phyloP scores from a whole-genome alignment of 2,113 vertebrate genomes.

The Lophotis ruficrista region DNA sequence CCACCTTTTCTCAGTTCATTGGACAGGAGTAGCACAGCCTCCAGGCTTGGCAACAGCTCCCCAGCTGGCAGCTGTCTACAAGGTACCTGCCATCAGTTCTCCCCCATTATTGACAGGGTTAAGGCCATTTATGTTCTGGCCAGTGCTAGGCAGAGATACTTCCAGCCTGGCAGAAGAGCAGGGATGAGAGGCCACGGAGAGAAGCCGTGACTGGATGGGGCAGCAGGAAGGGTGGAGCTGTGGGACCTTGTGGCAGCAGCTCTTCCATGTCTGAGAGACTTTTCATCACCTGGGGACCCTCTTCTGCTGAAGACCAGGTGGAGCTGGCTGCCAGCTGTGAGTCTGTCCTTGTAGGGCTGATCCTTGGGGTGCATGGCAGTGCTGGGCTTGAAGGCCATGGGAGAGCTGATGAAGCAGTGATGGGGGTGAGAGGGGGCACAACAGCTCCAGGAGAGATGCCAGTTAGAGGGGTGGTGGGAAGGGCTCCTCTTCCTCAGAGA shows the following conservation, averaged over 20 bases:
- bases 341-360: background rate
- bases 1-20: background rate
- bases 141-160: background rate
- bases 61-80: background rate
- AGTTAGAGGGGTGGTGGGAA: background rate
- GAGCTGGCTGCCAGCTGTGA: background rate
- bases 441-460: background rate
- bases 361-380: background rate
- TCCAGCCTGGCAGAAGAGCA: background rate
- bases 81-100: background rate
- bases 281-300: background rate
- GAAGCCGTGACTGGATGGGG: background rate
- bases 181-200: background rate
- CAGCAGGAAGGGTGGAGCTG: background rate
- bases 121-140: background rate
- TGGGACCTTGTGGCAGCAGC: background rate
- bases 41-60: background rate
- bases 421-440: background rate
- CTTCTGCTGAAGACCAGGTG: background rate
- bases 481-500: background rate
- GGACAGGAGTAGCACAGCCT: background rate
- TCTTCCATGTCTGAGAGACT: background rate
- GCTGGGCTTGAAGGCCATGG: background rate
- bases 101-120: constrained; percentile 29
- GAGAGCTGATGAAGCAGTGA: background rate